Evolutionary conservation across 2,113 vertebrate species (phyloP), one percentile per base, ranked within the genome.

Genomic region (Phoenicopterus ruber): DNA sequence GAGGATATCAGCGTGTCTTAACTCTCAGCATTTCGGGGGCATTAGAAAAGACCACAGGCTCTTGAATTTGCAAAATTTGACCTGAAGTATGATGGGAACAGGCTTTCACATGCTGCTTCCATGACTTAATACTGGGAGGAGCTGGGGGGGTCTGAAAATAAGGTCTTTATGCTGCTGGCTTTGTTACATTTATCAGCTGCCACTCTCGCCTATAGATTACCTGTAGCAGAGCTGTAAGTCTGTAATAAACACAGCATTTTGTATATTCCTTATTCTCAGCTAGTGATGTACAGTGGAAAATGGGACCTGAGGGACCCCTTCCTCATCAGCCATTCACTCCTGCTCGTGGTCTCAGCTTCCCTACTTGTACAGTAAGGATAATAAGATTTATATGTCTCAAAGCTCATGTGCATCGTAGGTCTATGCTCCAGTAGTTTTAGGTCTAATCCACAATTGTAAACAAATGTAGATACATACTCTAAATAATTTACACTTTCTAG

Each of bases 401-500:
- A 72, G 18, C n/a, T 79, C 36, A 9, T 0, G 0, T 58, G 26
- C 61, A 47, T 79, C 73, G 10, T 17, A 71, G 61, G 46, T 69
- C 66, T 69, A 1, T 58, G 54, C 66, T 83, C 65, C 24, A 34
- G 61, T 32, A 32, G 67, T 59, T 91, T 57, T 47, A 57, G 21
- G 65, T 65, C 28, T 31, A 44, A 83, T 62, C 46, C 26, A 9
- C 6, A 4, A 4, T 10, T 58, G 31, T 76, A 94, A 94, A 62
- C 58, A 95, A 89, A 73, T 0, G 2, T 8, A 72, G 34, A 76
- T 61, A 40, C 29, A 18, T 50, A 28, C 50, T 79, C 25, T 14
- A 82, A 52, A 69, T 90, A 84, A 95, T 95, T 91, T 95, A 73
- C 81, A 73, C 82, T 59, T 96, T 61, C 50, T 86, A 90, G 92